These are phyloP conservation scores for Cyanistes caeruleus DNA, from an alignment of 2,113 vertebrate genomes.

Conservation along the genomic window DNA sequence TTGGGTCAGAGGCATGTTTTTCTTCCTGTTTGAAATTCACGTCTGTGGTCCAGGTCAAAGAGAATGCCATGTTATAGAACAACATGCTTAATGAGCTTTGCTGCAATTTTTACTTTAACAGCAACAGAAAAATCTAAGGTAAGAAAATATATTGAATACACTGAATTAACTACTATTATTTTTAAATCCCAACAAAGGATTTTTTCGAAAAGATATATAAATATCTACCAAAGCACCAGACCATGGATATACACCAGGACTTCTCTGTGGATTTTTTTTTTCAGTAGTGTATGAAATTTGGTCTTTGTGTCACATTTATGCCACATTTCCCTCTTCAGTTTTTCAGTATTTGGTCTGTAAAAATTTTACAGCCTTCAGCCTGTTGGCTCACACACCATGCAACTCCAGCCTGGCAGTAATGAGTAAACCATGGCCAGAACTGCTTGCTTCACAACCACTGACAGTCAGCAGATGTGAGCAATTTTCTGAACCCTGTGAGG, in stretches of 20 bases:
- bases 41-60: background rate
- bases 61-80: background rate
- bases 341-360: constrained; percentile 66
- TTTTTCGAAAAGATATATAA: background rate
- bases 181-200: background rate
- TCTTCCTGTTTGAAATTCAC: background rate
- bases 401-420: constrained; percentile 50
- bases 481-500: constrained; percentile 2
- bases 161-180: background rate
- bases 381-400: background rate
- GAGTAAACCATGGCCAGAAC: constrained; percentile 43
- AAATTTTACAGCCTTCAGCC: constrained; percentile 51
- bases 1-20: background rate
- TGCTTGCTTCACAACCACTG: constrained; percentile 63
- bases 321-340: constrained; percentile 29
- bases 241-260: background rate
- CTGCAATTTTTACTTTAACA: background rate
- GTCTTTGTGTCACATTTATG: constrained; percentile 25
- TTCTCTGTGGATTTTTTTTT: constrained; percentile 16
- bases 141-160: background rate
- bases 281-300: constrained; percentile 31
- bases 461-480: constrained; percentile 59
- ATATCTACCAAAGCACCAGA: background rate
- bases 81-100: background rate
- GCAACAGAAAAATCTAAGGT: background rate